A percentile compares a stretch with the other conserved stretches of the same genome.
These are phyloP conservation scores for Agrypnus murinus DNA, from an alignment of 2,888 invertebrate species.

Conservation along the genomic window DNA sequence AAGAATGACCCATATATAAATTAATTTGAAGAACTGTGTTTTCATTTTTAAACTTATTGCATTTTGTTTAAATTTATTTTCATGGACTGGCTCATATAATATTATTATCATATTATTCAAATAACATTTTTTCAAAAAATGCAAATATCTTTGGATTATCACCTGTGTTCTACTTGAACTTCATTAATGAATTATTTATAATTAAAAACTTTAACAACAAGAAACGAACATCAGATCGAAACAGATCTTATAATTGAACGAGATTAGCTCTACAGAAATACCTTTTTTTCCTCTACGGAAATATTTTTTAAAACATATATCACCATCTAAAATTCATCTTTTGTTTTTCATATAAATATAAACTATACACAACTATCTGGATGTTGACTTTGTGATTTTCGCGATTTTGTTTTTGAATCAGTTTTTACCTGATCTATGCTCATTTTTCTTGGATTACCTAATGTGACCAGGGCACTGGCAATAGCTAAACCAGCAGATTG, in stretches of 20 bases:
- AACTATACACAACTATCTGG: conserved; percentile 73
- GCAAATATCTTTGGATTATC: conserved; percentile 36
- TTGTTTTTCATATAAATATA: conserved; percentile 27
- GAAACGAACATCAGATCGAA: conserved; percentile 26
- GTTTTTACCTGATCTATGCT: conserved; percentile 80
- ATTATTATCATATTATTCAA: too few species aligned
- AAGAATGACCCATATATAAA: too few species aligned
- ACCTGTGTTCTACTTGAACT: conserved; percentile 33
- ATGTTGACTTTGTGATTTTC: conserved; percentile 83
- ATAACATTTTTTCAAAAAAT: conserved; percentile 11
- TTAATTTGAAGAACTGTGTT: too few species aligned
- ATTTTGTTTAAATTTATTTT: too few species aligned
- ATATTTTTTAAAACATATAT: conserved; percentile 39
- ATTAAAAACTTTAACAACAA: conserved; percentile 18
- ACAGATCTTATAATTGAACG: conserved; percentile 17
- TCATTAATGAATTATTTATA: conserved; percentile 5
- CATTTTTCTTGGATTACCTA: conserved; percentile 86
- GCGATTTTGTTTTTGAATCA: conserved; percentile 71
- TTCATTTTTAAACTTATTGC: too few species aligned
- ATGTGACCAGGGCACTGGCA: conserved; percentile 91
- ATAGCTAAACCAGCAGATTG: conserved; percentile 90
- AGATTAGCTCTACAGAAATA: conserved; percentile 9
- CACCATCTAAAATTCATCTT: conserved; percentile 31
- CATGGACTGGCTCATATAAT: background rate
- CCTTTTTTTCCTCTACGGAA: conserved; percentile 23